Base-by-base conservation (phyloP, 2,888 invertebrate species). In the Acleris sparsana region DNA sequence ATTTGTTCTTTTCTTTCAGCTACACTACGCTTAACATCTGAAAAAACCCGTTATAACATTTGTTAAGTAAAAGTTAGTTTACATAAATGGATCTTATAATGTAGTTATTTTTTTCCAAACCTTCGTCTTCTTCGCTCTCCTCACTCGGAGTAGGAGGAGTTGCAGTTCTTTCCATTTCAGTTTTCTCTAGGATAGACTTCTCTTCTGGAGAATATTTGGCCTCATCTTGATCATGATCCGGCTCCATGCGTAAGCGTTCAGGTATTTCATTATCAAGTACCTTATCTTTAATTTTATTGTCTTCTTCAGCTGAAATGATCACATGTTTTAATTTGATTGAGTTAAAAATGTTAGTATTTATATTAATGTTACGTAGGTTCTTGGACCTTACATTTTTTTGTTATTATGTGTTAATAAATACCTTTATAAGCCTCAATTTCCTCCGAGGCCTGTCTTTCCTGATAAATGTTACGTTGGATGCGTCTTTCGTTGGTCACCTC, bases 131-230 rank as follows among this genome's bases (percentile, higher is more conserved):
- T 72, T 93, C 93, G 68, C 93, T 93, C n/a, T 93, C 93, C 71
- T 93, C 93, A 49, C 93, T 93, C 0, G 91, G 92, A 0, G 91
- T 84, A n/a, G 89, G 56, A 20, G 75, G 71, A 17, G 77, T 76
- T 33, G 69, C 87, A 5, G 92, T 92, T 72, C 89, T 83, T 39
- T 91, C 93, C 57, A 91, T 89, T 71, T 95, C 95, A 78, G 94
- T 95, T 70, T 95, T 94, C 56, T 95, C 95, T 65, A 95, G 93
- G 5, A 95, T 91, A 1, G 94, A 94, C 80, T 97, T 96, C 75
- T 96, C 96, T 87, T 97, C 96, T 0, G 96, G 96, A 0, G 95
- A 95, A 81, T 96, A 96, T 83, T 97, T 96, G 39, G 94, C 93
- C 84, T 96, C 96, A 75, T 95, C 95, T 70, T 91, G 92, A 71